phyloP scores from a whole-genome alignment of 1,140 invertebrate genomes.

The Procambarus clarkii region DNA sequence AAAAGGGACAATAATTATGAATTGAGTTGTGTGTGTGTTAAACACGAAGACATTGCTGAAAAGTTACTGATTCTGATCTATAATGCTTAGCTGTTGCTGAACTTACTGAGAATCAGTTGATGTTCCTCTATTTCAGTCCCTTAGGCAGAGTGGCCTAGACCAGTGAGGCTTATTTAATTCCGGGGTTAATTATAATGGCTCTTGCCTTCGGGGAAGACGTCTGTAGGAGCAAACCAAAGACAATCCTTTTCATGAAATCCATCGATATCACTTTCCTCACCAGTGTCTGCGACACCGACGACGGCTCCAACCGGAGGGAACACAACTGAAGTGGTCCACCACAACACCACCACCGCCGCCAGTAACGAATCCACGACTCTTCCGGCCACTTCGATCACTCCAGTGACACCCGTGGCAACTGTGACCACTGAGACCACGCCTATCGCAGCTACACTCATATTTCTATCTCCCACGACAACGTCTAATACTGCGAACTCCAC shows the following conservation, averaged over 20 bases:
- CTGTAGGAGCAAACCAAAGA: not conserved
- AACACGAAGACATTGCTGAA: no score
- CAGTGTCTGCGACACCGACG: not conserved
- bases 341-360: not conserved
- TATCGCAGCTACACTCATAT: no score
- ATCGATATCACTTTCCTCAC: conserved; percentile 2
- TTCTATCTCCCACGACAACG: no score
- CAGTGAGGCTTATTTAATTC: not conserved
- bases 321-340: not conserved
- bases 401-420: not conserved
- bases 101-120: no score
- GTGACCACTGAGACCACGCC: not conserved
- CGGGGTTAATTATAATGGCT: not conserved
- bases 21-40: no score
- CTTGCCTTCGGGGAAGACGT: not conserved
- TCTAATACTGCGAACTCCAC: no score
- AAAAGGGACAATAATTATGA: no score
- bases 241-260: conserved; percentile 9
- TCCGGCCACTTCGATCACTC: no score
- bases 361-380: not conserved
- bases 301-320: not conserved
- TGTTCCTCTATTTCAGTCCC: not conserved
- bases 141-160: not conserved
- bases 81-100: no score
- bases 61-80: no score